phyloP scores from a whole-genome alignment of 1,140 invertebrate genomes.

The Cherax destructor region DNA sequence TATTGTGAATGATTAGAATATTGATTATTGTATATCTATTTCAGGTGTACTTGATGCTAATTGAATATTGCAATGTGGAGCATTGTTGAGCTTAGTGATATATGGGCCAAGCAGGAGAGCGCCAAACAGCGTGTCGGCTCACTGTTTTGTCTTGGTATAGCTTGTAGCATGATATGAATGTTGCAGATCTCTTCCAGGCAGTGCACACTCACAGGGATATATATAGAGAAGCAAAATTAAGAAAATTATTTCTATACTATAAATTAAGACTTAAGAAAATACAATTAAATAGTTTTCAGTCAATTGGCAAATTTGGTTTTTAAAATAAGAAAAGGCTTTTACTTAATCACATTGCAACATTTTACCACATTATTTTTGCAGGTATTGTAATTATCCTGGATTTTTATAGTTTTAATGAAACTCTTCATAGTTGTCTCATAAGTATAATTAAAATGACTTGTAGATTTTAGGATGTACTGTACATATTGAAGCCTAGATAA shows the following conservation, averaged over 20 bases:
- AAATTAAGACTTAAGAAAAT: background rate
- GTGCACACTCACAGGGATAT: conserved; percentile 34
- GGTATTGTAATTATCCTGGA: background rate
- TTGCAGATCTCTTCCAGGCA: conserved; percentile 60
- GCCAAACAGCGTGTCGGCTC: conserved; percentile 1
- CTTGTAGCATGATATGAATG: conserved; percentile 61
- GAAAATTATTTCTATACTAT: background rate
- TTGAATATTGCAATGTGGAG: conserved; percentile 30
- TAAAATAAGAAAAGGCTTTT: background rate
- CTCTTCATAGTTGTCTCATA: background rate
- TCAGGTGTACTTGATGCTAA: conserved; percentile 10
- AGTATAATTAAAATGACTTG: background rate
- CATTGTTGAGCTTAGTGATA: conserved; percentile 21
- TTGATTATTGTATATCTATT: conserved; percentile 23
- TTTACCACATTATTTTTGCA: no score
- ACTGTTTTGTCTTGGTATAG: conserved; percentile 13
- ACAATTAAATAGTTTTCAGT: no score
- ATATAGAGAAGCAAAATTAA: background rate
- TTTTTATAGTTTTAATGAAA: background rate
- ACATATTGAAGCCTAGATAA: background rate
- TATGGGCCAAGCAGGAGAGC: conserved; percentile 18
- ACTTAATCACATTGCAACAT: no score
- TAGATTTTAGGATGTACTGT: background rate
- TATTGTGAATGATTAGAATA: conserved; percentile 29
- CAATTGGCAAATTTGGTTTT: no score